Evolutionary conservation across 1,140 invertebrate genomes (phyloP), one percentile per base, ranked within the genome.

Genomic region (Drosophila busckii): DNA sequence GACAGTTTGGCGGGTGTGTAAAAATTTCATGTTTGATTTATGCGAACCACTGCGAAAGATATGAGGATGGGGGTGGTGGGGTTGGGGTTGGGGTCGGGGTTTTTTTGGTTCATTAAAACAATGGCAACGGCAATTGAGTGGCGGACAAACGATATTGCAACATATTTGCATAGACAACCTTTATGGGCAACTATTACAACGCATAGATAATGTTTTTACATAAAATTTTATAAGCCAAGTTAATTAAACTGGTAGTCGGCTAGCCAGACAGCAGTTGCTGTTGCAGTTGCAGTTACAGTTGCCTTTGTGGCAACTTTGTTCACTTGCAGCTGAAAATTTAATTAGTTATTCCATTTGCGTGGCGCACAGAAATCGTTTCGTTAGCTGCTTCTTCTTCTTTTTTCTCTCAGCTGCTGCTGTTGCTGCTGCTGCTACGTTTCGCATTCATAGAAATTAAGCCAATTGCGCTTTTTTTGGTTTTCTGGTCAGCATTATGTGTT

Each of bases 21-120:
- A 80, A 78, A 80, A 73, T 73, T 82, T 80, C 73, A 73, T 73
- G 71, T 78, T 71, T 78, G 73, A 78, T 78, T 78, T 78, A 78
- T 68, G 59, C 38, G 25, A 9, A 15, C 13, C 16, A 20, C 32
- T 22, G n/a, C 20, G 31, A 25, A 46, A 55, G 52, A 15, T 8
- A 8, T 3, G 8, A 15, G 23, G 13, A 8, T 13, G 17, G 6
- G 4, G n/a, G 7, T 7, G 13, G 25, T 15, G 8, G 22, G 19
- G 32, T 17, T 4, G 20, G 12, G 3, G 6, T n/a, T n/a, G 7
- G 3, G 28, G 26, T 19, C 0, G 17, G 15, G n/a, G n/a, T 2
- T n/a, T n/a, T n/a, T n/a, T 10, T 19, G 16, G 15, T 16, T 7
- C 49, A 35, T 42, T 42, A 37, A 59, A 32, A 38, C 2, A 8